Conservation (phyloP, 2,113 vertebrate genomes). For the Macquaria ambigua region DNA sequence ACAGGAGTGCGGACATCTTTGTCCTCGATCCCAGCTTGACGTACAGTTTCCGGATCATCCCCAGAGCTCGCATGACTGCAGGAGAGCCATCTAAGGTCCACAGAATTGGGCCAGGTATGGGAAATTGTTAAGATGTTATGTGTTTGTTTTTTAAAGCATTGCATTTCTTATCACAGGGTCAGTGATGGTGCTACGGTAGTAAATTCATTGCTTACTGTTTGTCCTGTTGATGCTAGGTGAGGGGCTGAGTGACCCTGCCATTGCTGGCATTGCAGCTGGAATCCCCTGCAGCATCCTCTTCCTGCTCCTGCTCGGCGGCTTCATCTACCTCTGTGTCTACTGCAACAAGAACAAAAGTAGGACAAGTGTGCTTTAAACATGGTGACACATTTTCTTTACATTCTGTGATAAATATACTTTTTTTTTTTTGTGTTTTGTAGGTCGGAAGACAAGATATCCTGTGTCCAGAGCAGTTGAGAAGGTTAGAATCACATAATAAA, state of each 20-base stretch:
- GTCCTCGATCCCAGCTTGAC: slow-evolving; percentile 69
- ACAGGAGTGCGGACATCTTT: slow-evolving; percentile 63
- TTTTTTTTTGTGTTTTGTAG: slow-evolving; percentile 39
- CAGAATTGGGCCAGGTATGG: slow-evolving; percentile 72
- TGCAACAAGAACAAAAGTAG: slow-evolving; percentile 69
- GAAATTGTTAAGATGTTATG: not conserved
- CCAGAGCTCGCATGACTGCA: slow-evolving; percentile 61
- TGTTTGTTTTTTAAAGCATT: not conserved
- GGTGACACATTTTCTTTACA: not conserved
- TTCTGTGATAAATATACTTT: not conserved
- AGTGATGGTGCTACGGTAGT: not conserved
- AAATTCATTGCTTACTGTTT: not conserved
- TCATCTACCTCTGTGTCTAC: slow-evolving; percentile 64
- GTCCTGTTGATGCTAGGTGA: slow-evolving; percentile 34
- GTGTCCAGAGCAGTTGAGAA: slow-evolving; percentile 73
- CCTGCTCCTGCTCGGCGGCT: slow-evolving; percentile 62
- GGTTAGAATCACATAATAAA: slow-evolving; percentile 52
- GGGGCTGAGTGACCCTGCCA: slow-evolving; percentile 75
- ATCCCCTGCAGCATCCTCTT: slow-evolving; percentile 80
- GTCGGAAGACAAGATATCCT: slow-evolving; percentile 72
- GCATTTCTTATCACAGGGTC: not conserved
- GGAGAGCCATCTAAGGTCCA: slow-evolving; percentile 63
- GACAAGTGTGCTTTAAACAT: not conserved
- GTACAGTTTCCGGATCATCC: slow-evolving; percentile 78
- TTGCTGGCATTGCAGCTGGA: slow-evolving; percentile 83